Conservation (phyloP, 2,797 vertebrate species). For the Xyrichtys novacula region DNA sequence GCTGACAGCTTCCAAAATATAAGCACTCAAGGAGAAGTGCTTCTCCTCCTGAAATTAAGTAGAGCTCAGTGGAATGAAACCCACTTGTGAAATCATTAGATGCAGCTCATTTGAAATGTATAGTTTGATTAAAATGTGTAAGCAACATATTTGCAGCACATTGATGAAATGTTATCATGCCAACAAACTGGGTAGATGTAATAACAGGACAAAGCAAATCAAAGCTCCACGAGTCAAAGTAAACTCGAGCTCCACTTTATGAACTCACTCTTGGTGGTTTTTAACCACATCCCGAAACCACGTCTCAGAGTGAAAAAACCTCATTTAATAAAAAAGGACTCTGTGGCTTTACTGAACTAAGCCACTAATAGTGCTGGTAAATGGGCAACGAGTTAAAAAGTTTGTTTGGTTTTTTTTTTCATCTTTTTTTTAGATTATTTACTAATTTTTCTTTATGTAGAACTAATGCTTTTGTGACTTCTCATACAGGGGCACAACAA, state of each 20-base stretch:
- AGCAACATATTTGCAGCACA: not conserved
- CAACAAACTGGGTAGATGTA: constrained; percentile 2
- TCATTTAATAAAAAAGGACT: not conserved
- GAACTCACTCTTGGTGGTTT: not conserved
- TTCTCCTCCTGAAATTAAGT: constrained; percentile 23
- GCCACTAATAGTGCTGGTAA: not conserved
- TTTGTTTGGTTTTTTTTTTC: not conserved
- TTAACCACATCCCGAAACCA: not conserved
- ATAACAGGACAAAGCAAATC: constrained; percentile 2
- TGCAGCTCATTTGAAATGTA: constrained; percentile 21
- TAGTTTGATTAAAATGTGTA: constrained; percentile 3
- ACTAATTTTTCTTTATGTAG: not conserved
- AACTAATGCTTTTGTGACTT: not conserved
- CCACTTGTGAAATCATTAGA: constrained; percentile 6
- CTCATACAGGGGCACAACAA: not conserved
- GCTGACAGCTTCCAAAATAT: constrained; percentile 26
- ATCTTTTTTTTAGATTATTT: not conserved
- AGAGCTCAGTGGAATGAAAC: constrained; percentile 19
- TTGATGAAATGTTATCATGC: not conserved
- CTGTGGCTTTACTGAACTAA: not conserved
- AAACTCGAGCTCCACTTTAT: not conserved
- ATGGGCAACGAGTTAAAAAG: not conserved
- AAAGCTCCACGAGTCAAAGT: not conserved
- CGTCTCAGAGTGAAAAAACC: not conserved
- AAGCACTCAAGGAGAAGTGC: constrained; percentile 7